Conservation (phyloP, 2,113 vertebrate species). For the Tursiops truncatus region DNA sequence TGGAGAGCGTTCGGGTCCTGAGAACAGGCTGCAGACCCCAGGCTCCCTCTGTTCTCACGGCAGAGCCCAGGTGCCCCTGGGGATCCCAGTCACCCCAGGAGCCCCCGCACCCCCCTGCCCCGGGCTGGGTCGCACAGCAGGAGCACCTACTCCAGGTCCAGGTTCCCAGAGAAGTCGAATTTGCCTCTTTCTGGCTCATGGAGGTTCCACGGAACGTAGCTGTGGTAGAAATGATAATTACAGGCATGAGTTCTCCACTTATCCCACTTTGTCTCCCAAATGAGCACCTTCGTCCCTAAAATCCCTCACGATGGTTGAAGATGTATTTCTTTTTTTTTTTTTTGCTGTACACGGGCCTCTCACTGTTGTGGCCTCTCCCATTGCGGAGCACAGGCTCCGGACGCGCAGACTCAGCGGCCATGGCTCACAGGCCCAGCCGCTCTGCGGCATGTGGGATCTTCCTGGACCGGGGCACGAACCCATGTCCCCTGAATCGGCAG, state of each 20-base stretch:
- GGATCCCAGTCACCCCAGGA: background rate
- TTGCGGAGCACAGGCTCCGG: no score
- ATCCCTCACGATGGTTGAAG: background rate
- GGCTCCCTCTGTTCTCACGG: background rate
- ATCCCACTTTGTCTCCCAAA: background rate
- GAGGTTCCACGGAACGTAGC: constrained; percentile 93
- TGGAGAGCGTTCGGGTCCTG: rapidly evolving
- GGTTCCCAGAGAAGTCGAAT: constrained; percentile 90
- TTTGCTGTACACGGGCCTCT: no score
- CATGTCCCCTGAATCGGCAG: no score
- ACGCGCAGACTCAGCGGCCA: no score
- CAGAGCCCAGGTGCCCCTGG: background rate
- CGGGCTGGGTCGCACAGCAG: background rate
- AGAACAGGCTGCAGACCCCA: background rate
- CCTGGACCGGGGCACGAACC: no score
- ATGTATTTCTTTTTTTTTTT: background rate
- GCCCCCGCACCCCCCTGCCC: background rate
- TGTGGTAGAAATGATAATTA: background rate
- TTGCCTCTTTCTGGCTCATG: constrained; percentile 90
- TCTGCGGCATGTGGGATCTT: no score
- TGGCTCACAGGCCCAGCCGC: no score
- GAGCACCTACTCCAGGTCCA: constrained; percentile 91
- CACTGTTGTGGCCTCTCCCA: no score
- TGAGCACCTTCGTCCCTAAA: background rate
- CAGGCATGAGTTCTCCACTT: background rate